phyloP scores from a whole-genome alignment of 1,140 invertebrate species.

The Drosophila seguyi region DNA sequence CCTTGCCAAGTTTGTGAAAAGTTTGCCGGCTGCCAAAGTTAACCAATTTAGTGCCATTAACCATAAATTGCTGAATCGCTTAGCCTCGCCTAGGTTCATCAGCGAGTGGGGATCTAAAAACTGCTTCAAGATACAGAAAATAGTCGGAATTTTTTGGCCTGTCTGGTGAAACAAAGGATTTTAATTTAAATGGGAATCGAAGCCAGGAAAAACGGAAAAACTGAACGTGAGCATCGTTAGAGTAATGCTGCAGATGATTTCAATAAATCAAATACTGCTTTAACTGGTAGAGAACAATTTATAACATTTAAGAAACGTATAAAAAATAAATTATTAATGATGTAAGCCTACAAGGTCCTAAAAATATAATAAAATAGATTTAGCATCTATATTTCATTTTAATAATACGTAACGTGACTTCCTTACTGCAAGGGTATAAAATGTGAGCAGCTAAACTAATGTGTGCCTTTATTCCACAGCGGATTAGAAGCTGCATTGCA shows the following conservation, averaged over 20 bases:
- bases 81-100: constrained; percentile 21
- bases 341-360: not conserved
- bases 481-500: not conserved
- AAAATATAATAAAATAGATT: not conserved
- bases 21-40: constrained; percentile 71
- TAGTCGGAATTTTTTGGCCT: not conserved
- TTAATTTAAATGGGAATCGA: constrained; percentile 1
- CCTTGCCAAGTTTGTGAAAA: constrained; percentile 68
- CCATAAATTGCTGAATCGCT: constrained; percentile 65
- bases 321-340: not conserved
- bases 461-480: too few species aligned
- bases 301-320: too few species aligned
- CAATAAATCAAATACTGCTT: not conserved
- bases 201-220: not conserved
- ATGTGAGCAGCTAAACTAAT: not conserved
- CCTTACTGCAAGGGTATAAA: not conserved
- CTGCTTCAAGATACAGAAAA: not conserved
- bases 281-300: not conserved
- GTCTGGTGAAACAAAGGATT: not conserved
- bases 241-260: not conserved
- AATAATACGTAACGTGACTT: too few species aligned
- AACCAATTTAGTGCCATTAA: constrained; percentile 75
- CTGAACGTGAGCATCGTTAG: not conserved
- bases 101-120: not conserved
- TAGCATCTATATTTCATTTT: too few species aligned